Conservation (phyloP, 64 coral and sea anemone genomes). For the Dendrophyllia cribrosa region DNA sequence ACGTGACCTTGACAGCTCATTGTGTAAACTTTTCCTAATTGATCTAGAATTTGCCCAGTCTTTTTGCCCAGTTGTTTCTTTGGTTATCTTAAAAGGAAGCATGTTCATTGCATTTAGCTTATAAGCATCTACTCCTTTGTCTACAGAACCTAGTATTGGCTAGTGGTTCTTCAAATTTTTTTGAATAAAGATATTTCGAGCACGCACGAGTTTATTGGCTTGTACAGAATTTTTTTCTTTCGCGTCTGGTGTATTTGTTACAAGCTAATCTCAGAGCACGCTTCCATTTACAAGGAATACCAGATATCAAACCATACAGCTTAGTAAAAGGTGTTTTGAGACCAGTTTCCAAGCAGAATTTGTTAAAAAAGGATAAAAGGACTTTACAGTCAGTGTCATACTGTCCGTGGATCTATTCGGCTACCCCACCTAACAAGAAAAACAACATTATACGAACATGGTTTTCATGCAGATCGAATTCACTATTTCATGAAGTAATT, state of each 20-base stretch:
- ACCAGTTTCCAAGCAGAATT: neutral
- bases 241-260: neutral
- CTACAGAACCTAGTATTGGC: slow-evolving; percentile 3
- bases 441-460: too few relatives aligned
- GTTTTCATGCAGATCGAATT: too few relatives aligned
- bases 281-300: too few relatives aligned
- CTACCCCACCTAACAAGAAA: too few relatives aligned
- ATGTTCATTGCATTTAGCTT: neutral
- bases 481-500: too few relatives aligned
- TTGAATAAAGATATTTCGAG: neutral
- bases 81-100: slow-evolving; percentile 22
- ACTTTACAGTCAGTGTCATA: too few relatives aligned
- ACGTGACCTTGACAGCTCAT: too few relatives aligned
- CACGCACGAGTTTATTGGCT: neutral
- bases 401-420: too few relatives aligned
- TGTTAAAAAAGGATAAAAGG: neutral
- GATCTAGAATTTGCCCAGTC: too few relatives aligned
- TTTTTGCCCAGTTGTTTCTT: neutral
- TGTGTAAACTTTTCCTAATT: too few relatives aligned
- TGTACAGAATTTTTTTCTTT: neutral
- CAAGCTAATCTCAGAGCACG: neutral
- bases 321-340: neutral
- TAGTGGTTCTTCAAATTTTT: neutral
- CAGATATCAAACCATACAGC: neutral
- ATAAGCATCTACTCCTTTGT: slow-evolving; percentile 3